phyloP scores from a whole-genome alignment of 2,888 invertebrate species.

The Stenchaetothrips biformis region DNA sequence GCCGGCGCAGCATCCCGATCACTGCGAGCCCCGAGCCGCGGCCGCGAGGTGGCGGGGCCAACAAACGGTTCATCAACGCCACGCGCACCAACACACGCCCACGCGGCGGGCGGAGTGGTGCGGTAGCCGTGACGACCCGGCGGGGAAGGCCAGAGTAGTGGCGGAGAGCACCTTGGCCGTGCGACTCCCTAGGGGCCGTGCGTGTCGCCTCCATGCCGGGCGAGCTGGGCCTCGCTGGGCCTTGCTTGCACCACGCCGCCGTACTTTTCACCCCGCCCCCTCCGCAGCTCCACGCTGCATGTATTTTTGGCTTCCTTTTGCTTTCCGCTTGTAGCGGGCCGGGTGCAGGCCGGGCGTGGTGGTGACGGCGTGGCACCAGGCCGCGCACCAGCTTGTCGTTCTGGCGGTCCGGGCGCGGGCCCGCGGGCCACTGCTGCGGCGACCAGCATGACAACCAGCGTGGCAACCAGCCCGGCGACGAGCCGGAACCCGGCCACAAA shows the following conservation, averaged over 20 bases:
- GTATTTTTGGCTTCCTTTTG: neutral
- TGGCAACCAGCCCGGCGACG: no score
- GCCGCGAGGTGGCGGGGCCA: neutral
- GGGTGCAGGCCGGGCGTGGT: neutral
- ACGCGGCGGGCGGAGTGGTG: neutral
- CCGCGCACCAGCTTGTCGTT: neutral
- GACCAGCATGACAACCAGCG: no score
- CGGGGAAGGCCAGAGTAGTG: neutral
- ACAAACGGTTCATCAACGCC: conserved; percentile 1
- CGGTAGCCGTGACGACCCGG: no score
- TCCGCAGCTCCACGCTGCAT: neutral
- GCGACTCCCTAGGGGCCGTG: neutral
- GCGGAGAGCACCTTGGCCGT: neutral
- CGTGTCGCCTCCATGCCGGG: no score
- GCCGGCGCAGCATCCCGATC: conserved; percentile 34
- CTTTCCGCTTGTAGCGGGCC: neutral
- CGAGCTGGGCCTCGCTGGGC: no score
- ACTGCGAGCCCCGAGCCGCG: conserved; percentile 16
- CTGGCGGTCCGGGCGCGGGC: conserved; percentile 3
- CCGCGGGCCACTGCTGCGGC: neutral
- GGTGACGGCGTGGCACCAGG: neutral
- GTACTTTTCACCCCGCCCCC: no score
- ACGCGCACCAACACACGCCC: neutral
- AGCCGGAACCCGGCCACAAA: conserved; percentile 4
- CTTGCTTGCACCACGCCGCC: neutral